Percentiles rank a stretch among this genome's conserved stretches.
Conservation (phyloP, 2,888 invertebrate genomes). For the Nipponacmea schrenckii region DNA sequence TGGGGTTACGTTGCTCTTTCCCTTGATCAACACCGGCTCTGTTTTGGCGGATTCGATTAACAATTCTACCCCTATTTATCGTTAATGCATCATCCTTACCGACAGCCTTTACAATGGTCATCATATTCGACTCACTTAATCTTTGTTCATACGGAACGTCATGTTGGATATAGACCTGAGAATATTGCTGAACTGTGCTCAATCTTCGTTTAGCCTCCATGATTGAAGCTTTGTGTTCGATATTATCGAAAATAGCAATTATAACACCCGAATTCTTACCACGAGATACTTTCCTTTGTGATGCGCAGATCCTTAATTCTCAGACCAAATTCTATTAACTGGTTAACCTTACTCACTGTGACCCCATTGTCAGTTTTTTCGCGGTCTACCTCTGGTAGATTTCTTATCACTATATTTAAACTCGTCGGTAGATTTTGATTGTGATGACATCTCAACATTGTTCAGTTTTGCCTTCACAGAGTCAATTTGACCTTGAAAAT, state of each 20-base stretch:
- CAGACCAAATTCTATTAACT: not conserved
- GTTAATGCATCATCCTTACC: not conserved
- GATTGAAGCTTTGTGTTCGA: not conserved
- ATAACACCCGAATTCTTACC: not conserved
- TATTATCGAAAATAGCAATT: not conserved
- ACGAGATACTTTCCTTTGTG: not conserved
- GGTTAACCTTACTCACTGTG: not conserved
- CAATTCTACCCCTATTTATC: not conserved
- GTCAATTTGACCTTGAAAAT: slow-evolving; percentile 1
- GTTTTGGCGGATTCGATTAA: not conserved
- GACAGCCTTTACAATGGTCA: not conserved
- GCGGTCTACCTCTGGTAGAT: not conserved
- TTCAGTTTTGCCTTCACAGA: not conserved
- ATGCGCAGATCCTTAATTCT: not conserved
- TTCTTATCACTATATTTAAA: not conserved
- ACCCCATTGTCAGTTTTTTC: not conserved
- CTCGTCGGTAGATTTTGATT: not conserved
- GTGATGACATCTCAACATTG: not conserved
- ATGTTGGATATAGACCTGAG: no score
- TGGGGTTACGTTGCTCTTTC: no score
- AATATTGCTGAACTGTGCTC: no score
- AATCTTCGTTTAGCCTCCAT: not conserved
- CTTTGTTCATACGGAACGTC: no score
- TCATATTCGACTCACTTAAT: no score
- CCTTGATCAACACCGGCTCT: no score